These are phyloP conservation scores for Drosophila nr. medialis DNA, from an alignment of 2,888 invertebrate genomes.

Conservation along the genomic window DNA sequence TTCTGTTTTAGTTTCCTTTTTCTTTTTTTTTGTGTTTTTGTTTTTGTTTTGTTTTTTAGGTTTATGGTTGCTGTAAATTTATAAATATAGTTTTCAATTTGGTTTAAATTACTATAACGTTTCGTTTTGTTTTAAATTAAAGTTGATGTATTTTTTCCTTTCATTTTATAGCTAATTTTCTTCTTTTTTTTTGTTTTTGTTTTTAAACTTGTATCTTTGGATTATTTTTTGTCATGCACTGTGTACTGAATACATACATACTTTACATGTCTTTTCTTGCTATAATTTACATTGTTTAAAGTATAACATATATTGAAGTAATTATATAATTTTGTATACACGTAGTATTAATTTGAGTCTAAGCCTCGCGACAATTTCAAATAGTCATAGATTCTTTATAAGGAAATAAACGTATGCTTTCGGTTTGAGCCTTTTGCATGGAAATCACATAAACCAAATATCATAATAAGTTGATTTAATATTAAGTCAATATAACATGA, in stretches of 20 bases:
- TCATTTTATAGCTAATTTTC: slow-evolving; percentile 66
- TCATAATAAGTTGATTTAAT: slow-evolving; percentile 16
- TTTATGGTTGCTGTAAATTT: slow-evolving; percentile 43
- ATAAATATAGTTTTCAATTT: slow-evolving; percentile 59
- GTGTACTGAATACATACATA: slow-evolving; percentile 67
- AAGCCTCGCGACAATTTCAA: slow-evolving; percentile 58
- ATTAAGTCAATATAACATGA: slow-evolving; percentile 38
- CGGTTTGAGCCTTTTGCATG: slow-evolving; percentile 61
- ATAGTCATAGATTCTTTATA: slow-evolving; percentile 49
- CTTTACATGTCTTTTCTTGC: slow-evolving; percentile 62
- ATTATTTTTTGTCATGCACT: slow-evolving; percentile 61
- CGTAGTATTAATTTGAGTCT: slow-evolving; percentile 57
- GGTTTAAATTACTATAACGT: slow-evolving; percentile 58
- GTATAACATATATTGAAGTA: slow-evolving; percentile 52
- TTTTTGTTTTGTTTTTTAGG: slow-evolving; percentile 12
- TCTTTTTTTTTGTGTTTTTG: slow-evolving; percentile 24
- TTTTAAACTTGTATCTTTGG: slow-evolving; percentile 69
- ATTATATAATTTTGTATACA: slow-evolving; percentile 50
- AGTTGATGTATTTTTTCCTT: slow-evolving; percentile 67
- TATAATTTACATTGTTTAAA: slow-evolving; percentile 55
- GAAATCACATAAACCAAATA: slow-evolving; percentile 55
- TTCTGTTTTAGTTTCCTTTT: slow-evolving; percentile 27
- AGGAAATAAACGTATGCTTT: slow-evolving; percentile 43
- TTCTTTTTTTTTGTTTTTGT: neutral
- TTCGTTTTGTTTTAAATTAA: slow-evolving; percentile 46